phyloP scores from a whole-genome alignment of 2,888 invertebrate species.

The Drosophila borealis region DNA sequence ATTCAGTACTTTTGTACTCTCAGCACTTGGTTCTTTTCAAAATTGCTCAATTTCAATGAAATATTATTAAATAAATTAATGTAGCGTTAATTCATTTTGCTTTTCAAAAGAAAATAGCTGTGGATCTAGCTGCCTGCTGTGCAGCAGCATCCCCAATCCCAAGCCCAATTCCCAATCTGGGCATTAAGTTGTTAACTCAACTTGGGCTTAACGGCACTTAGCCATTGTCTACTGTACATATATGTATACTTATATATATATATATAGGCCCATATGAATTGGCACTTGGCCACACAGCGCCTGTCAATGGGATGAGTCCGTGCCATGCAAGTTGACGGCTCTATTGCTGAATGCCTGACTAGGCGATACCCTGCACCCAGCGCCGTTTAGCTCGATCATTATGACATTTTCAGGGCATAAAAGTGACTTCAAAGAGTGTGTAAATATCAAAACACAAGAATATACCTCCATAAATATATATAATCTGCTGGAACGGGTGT shows the following conservation, averaged over 20 bases:
- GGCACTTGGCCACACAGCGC: slow-evolving; percentile 39
- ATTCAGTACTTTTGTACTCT: slow-evolving; percentile 15
- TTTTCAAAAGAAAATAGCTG: slow-evolving; percentile 66
- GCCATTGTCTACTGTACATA: slow-evolving; percentile 5
- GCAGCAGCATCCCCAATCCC: slow-evolving; percentile 36
- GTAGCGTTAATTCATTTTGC: slow-evolving; percentile 77
- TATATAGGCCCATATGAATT: slow-evolving; percentile 27
- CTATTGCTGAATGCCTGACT: too few species aligned
- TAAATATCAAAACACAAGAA: too few species aligned
- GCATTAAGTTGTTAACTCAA: slow-evolving; percentile 41
- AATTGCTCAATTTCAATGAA: slow-evolving; percentile 79
- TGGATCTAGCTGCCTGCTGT: slow-evolving; percentile 51
- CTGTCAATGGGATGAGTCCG: slow-evolving; percentile 20
- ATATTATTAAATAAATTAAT: slow-evolving; percentile 81
- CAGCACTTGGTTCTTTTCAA: slow-evolving; percentile 46
- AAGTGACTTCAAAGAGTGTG: too few species aligned
- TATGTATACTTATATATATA: not conserved
- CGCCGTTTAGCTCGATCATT: too few species aligned
- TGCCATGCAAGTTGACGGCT: not conserved
- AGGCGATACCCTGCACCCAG: too few species aligned
- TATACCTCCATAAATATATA: too few species aligned
- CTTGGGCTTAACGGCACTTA: slow-evolving; percentile 41
- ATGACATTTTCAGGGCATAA: too few species aligned
- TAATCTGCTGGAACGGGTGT: too few species aligned
- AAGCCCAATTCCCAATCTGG: slow-evolving; percentile 24